Conservation (phyloP, 2,113 vertebrate genomes). For the Gambusia holbrooki region DNA sequence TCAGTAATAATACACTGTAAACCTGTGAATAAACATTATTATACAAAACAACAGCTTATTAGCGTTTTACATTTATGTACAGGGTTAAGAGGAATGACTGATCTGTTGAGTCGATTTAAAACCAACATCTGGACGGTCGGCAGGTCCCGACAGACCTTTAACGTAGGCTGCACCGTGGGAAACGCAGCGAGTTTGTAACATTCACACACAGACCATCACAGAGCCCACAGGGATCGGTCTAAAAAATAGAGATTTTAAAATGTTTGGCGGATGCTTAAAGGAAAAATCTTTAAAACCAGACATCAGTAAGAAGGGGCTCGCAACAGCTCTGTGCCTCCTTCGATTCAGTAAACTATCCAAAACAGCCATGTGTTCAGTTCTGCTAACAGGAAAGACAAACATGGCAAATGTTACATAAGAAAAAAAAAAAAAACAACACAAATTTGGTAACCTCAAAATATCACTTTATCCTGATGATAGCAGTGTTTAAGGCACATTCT, state of each 20-base stretch:
- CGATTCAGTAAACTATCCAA: neutral
- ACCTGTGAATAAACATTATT: constrained; percentile 62
- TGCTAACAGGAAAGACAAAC: constrained; percentile 16
- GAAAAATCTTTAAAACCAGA: constrained; percentile 27
- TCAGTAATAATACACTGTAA: constrained; percentile 63
- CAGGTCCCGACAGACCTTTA: constrained; percentile 9
- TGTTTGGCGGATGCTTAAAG: constrained; percentile 56
- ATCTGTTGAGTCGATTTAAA: constrained; percentile 28
- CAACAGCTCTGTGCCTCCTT: neutral
- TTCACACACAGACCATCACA: neutral
- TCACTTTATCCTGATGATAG: constrained; percentile 41
- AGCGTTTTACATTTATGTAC: constrained; percentile 37
- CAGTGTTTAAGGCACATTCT: constrained; percentile 78
- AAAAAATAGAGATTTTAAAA: constrained; percentile 12
- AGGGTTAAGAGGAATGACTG: constrained; percentile 61
- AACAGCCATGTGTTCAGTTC: constrained; percentile 14
- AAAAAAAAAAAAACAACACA: constrained; percentile 4
- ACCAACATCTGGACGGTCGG: constrained; percentile 9
- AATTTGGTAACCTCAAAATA: constrained; percentile 46
- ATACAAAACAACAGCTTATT: constrained; percentile 62
- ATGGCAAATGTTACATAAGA: constrained; percentile 10
- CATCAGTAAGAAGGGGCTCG: constrained; percentile 20
- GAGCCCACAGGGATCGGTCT: constrained; percentile 17
- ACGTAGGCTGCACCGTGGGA: constrained; percentile 1
- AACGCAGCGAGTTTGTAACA: constrained; percentile 13